Percentiles rank a stretch among this genome's conserved stretches.
Conservation (phyloP, 2,113 vertebrate genomes). For the Phylloscopus trochilus region DNA sequence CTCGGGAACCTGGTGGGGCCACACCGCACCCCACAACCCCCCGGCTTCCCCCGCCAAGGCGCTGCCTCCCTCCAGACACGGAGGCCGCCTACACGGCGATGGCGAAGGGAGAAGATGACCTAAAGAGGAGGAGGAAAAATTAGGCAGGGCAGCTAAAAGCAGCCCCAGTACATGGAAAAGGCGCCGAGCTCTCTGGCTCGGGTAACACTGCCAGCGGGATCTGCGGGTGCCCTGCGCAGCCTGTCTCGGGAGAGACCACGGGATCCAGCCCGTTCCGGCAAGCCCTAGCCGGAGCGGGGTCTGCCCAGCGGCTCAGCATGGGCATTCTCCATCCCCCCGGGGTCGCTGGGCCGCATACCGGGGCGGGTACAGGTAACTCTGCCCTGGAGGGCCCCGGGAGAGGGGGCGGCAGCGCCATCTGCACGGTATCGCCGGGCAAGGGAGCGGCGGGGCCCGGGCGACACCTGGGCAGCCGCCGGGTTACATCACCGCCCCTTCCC, state of each 20-base stretch:
- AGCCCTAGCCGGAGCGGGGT: not conserved
- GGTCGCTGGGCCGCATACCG: not conserved
- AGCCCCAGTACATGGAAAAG: not conserved
- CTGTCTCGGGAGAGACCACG: not conserved
- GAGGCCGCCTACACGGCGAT: not conserved
- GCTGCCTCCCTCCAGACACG: not conserved
- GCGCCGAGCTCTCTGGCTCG: not conserved
- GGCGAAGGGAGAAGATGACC: not conserved
- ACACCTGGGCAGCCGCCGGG: not conserved
- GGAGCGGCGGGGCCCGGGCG: not conserved
- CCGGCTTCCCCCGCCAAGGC: not conserved
- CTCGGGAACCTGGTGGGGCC: not conserved
- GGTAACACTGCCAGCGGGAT: not conserved
- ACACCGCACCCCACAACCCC: not conserved
- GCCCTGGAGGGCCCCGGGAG: not conserved
- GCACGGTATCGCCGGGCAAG: not conserved
- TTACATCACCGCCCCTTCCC: constrained; percentile 7
- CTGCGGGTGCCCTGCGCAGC: not conserved
- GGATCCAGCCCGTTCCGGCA: not conserved
- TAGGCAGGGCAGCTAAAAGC: not conserved
- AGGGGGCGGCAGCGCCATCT: constrained; percentile 19
- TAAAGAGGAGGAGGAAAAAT: not conserved
- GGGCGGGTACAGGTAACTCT: constrained; percentile 14
- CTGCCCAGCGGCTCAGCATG: not conserved
- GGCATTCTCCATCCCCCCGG: not conserved